Evolutionary conservation across 2,113 vertebrate species (phyloP), one percentile per base, ranked within the genome.

Genomic region (Aramus guarauna): DNA sequence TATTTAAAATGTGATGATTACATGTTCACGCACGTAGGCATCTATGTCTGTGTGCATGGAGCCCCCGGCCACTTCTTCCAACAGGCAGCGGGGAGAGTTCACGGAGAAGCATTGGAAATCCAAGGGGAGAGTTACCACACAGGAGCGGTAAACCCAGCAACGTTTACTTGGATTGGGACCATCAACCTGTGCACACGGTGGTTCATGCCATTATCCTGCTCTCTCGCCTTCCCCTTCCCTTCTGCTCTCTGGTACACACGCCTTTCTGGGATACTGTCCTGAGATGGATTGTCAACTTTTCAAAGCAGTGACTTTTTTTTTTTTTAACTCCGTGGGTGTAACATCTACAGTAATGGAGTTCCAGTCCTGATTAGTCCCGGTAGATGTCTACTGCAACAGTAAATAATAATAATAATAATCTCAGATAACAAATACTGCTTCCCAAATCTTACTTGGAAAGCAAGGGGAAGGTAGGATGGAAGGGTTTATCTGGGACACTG

Each of bases 51-150:
- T 10, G 69, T 13, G 36, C 47, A 5, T 2, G 11, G 56, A 93
- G 85, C 92, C 84, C n/a, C 81, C 2, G 89, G 84, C 93, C 80
- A 67, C 83, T 79, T 83, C 76, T 94, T 93, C 85, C 88, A 66
- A 1, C 43, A 11, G 80, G 47, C 68, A 55, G 9, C 4, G 0
- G 17, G 37, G 60, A 58, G 32, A 41, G 39, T 34, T 63, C 26
- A 22, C 59, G 76, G 36, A 68, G 80, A 77, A 90, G 71, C 6
- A 2, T n/a, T 56, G 11, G 41, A 55, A 85, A 55, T 82, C 48
- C 36, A 1, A 32, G 67, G 50, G 60, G 39, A 20, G 11, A 48
- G 52, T 74, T 67, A 43, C 22, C 63, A 4, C 11, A 8, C 2
- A 6, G 36, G 55, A 68, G 60, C 43, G 6, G 0, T 34, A 59